Evolutionary conservation across 2,113 vertebrate species (phyloP).

Genomic region (Hyla sarda): DNA sequence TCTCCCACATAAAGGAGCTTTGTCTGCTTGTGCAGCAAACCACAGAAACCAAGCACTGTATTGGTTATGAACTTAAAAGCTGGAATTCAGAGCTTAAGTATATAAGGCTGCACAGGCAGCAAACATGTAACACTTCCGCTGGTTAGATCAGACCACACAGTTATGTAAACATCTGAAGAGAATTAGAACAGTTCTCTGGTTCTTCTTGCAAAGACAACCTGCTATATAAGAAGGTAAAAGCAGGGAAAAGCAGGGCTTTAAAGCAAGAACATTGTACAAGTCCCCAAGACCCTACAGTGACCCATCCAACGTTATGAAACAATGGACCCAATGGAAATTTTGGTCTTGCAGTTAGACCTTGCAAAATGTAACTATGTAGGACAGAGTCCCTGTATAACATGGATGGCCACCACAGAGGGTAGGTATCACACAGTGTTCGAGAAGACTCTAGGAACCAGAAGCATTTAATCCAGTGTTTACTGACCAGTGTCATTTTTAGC

Average conservation of each 20-base stretch:
- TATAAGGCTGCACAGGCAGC: neutral
- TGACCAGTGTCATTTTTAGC: too few relatives aligned
- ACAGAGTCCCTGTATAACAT: too few relatives aligned
- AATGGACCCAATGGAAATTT: too few relatives aligned
- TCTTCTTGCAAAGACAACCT: neutral
- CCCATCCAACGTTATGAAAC: too few relatives aligned
- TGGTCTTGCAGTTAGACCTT: too few relatives aligned
- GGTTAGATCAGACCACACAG: neutral
- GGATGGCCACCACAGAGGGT: too few relatives aligned
- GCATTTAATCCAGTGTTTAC: too few relatives aligned
- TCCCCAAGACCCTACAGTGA: neutral
- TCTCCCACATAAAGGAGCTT: conserved; percentile 1
- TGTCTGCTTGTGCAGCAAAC: conserved; percentile 19
- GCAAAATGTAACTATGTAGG: too few relatives aligned
- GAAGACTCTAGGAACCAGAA: too few relatives aligned
- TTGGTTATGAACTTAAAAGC: neutral
- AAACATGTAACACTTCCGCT: conserved; percentile 7
- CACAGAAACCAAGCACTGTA: neutral
- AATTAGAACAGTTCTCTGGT: neutral
- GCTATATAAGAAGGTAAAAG: neutral
- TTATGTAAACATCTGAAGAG: neutral
- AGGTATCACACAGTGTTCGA: too few relatives aligned
- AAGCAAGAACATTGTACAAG: neutral
- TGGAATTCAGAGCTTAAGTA: neutral
- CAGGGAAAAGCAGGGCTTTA: neutral